A percentile compares a stretch with the other conserved stretches of the same genome.
Conservation (phyloP, 2,113 vertebrate species). For the Anoura caudifer region DNA sequence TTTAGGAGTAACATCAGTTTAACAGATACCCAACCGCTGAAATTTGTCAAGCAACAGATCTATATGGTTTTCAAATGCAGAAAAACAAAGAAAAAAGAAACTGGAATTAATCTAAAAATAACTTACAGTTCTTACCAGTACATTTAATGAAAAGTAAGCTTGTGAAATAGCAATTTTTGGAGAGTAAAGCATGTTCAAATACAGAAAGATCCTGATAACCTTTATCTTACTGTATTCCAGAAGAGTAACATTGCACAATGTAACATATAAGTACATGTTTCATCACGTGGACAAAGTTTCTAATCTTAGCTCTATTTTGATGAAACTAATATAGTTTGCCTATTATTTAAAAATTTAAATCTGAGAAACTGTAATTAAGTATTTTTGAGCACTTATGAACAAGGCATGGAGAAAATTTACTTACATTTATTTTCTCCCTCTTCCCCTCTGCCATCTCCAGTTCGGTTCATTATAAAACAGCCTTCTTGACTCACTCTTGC, state of each 20-base stretch:
- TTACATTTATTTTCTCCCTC: not conserved
- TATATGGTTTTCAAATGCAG: not conserved
- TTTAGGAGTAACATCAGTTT: not conserved
- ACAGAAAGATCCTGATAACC: not conserved
- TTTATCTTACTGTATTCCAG: not conserved
- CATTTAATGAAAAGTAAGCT: conserved; percentile 9
- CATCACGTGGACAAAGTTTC: not conserved
- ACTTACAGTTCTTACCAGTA: not conserved
- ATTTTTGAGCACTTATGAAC: not conserved
- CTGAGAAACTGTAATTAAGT: not conserved
- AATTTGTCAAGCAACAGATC: not conserved
- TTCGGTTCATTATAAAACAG: not conserved
- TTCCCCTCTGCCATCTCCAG: not conserved
- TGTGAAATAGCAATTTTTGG: not conserved
- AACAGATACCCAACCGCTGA: not conserved
- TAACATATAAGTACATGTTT: not conserved
- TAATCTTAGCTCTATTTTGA: not conserved
- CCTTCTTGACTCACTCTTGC: not conserved
- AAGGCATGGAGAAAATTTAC: not conserved
- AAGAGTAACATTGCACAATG: not conserved
- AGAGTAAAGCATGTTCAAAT: not conserved
- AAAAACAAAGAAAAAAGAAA: not conserved
- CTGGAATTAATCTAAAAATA: not conserved
- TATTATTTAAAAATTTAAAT: not conserved
- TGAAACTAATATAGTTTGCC: not conserved